phyloP scores from a whole-genome alignment of 2,113 vertebrate genomes.

The Thamnaconus septentrionalis region DNA sequence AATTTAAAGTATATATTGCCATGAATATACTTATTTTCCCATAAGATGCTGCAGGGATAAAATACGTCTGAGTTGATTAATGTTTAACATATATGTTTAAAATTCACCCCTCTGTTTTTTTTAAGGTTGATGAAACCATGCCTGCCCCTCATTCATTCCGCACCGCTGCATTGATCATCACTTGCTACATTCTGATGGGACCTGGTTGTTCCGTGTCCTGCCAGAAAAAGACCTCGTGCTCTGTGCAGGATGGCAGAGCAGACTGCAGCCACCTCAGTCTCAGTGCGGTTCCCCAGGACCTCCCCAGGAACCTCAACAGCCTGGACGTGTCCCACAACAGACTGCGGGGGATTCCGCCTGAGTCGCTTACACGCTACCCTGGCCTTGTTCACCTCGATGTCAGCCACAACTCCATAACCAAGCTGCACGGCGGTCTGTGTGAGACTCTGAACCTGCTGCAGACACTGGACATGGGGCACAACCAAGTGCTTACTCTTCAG shows the following conservation, averaged over 20 bases:
- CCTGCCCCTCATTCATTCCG: background rate
- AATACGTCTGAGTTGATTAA: background rate
- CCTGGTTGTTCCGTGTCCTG: background rate
- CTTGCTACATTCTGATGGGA: conserved; percentile 1
- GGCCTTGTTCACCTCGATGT: conserved; percentile 77
- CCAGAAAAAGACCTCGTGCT: conserved; percentile 70
- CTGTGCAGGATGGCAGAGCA: conserved; percentile 69
- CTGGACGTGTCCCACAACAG: conserved; percentile 92
- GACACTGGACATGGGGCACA: conserved; percentile 81
- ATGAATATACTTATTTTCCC: too few relatives aligned
- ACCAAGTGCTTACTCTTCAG: conserved; percentile 77
- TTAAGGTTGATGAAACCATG: conserved; percentile 23
- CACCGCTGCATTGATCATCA: conserved; percentile 13
- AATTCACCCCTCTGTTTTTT: background rate
- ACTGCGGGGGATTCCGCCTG: conserved; percentile 64
- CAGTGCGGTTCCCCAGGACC: conserved; percentile 78
- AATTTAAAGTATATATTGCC: too few relatives aligned
- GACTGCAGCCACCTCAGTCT: conserved; percentile 91
- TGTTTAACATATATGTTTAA: background rate
- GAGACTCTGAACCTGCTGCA: conserved; percentile 72
- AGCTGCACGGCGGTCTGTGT: conserved; percentile 79
- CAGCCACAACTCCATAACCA: conserved; percentile 83
- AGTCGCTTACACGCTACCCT: conserved; percentile 76
- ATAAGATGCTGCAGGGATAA: too few relatives aligned
- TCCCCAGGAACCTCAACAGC: conserved; percentile 81